These are phyloP conservation scores for Thysanoteuthis rhombus DNA, from an alignment of 2,888 invertebrate genomes.

Conservation along the genomic window DNA sequence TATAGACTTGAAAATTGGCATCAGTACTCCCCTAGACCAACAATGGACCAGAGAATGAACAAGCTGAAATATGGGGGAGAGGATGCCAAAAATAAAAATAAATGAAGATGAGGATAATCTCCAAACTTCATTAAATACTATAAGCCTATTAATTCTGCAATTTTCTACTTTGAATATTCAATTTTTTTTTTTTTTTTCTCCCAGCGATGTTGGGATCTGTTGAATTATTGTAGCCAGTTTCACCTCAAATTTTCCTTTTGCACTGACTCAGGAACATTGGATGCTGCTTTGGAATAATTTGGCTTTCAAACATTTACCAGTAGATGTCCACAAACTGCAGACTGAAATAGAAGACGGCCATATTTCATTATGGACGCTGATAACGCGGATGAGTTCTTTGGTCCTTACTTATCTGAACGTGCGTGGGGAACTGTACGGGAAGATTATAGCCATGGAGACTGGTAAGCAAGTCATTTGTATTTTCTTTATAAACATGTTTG, in stretches of 20 bases:
- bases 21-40: no score
- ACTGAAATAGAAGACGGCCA: background rate
- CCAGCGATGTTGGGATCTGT: background rate
- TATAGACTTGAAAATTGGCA: no score
- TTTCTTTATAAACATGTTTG: background rate
- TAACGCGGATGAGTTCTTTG: constrained; percentile 20
- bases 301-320: background rate
- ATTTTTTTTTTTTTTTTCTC: background rate
- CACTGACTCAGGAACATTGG: background rate
- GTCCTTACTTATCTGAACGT: constrained; percentile 42
- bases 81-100: no score
- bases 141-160: no score
- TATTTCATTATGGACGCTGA: background rate
- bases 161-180: background rate
- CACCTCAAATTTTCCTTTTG: background rate
- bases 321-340: background rate
- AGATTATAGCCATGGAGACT: constrained; percentile 38
- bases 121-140: no score
- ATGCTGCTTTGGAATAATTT: background rate
- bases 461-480: constrained; percentile 26
- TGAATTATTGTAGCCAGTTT: background rate
- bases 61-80: no score
- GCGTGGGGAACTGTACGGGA: constrained; percentile 44
- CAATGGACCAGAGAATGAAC: no score
- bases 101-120: no score